These are phyloP conservation scores for Rhopalosiphum nymphaeae DNA, from an alignment of 2,888 invertebrate genomes.

Conservation along the genomic window DNA sequence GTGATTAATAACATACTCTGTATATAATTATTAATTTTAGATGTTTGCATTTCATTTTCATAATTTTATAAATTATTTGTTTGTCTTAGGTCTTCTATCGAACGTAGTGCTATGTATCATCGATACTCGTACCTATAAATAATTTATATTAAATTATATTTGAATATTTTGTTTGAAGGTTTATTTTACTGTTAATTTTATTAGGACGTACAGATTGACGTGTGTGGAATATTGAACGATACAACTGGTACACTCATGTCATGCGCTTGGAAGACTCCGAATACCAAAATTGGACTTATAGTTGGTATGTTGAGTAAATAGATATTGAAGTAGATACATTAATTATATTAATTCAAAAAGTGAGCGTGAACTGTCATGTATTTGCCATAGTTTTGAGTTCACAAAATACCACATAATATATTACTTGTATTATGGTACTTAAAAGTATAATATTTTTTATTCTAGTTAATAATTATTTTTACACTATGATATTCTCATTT, in stretches of 20 bases:
- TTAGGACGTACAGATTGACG: slow-evolving; percentile 84
- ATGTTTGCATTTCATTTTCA: too few species aligned
- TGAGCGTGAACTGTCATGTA: neutral
- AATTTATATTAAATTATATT: too few species aligned
- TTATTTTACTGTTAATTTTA: neutral
- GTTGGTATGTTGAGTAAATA: slow-evolving; percentile 79
- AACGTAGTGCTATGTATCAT: too few species aligned
- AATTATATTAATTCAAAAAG: too few species aligned
- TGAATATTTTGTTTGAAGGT: neutral
- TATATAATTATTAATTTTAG: too few species aligned
- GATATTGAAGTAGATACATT: neutral
- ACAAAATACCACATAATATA: neutral
- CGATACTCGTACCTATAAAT: too few species aligned
- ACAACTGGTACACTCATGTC: slow-evolving; percentile 97
- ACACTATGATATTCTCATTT: neutral
- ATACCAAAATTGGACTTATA: slow-evolving; percentile 94
- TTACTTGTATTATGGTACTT: neutral
- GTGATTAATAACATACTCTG: too few species aligned
- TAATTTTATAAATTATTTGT: too few species aligned
- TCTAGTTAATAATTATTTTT: neutral
- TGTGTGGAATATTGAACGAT: slow-evolving; percentile 93
- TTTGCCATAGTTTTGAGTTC: neutral
- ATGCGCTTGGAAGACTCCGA: slow-evolving; percentile 95
- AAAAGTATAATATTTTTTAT: too few species aligned
- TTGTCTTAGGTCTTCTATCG: too few species aligned